These are phyloP conservation scores for Corydoras maculifer DNA, from an alignment of 2,113 vertebrate genomes.

Conservation along the genomic window DNA sequence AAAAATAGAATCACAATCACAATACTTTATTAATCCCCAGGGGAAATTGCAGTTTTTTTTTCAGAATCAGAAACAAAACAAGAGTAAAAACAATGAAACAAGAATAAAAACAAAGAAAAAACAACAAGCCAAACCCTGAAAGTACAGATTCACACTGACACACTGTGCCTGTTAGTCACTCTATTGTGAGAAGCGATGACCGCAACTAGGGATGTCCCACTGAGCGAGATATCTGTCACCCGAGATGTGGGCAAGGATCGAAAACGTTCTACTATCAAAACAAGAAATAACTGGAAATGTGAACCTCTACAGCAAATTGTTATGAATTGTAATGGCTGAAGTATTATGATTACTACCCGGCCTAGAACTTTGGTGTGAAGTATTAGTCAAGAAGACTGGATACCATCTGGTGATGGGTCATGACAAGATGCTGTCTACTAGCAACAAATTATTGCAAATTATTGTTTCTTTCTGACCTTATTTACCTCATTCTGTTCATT, in stretches of 20 bases:
- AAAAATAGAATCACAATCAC: no score
- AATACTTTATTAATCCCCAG: no score
- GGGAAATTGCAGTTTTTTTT: no score
- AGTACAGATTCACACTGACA: slow-evolving; percentile 44
- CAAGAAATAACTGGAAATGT: slow-evolving; percentile 14
- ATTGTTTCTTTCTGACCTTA: slow-evolving; percentile 3
- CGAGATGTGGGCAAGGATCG: slow-evolving; percentile 27
- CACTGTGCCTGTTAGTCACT: slow-evolving; percentile 42
- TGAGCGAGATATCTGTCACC: slow-evolving; percentile 40
- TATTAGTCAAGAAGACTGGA: slow-evolving; percentile 33
- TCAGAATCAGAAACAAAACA: no score
- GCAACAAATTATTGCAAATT: slow-evolving; percentile 20
- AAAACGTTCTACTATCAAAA: slow-evolving; percentile 28
- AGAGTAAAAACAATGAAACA: no score
- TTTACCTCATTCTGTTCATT: not conserved
- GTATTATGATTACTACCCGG: not conserved
- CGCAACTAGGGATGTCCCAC: slow-evolving; percentile 41
- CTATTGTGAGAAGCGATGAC: slow-evolving; percentile 40
- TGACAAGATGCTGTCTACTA: slow-evolving; percentile 33
- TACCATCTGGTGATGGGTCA: slow-evolving; percentile 36
- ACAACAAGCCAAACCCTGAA: slow-evolving; percentile 21
- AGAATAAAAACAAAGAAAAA: no score
- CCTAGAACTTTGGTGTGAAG: slow-evolving; percentile 22
- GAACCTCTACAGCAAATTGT: not conserved
- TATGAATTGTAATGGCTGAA: no score